Percentiles rank a stretch among this genome's conserved stretches.
phyloP scores from a whole-genome alignment of 2,888 invertebrate species.

The Creontiades dilutus region DNA sequence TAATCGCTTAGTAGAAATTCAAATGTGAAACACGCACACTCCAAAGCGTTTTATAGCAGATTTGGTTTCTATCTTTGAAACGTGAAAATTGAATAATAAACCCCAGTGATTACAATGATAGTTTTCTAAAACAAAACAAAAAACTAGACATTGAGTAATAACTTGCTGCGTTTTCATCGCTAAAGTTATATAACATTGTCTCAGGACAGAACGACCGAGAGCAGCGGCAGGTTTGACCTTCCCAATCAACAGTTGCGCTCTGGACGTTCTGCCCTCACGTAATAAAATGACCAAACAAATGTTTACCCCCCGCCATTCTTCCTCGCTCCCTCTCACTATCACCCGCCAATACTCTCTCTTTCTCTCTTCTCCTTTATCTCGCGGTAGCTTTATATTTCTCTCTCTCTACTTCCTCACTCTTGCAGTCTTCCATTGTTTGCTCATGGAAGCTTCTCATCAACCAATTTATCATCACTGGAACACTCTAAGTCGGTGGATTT shows the following conservation, averaged over 20 bases:
- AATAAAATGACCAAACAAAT: constrained; percentile 25
- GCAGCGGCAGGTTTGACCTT: background rate
- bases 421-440: background rate
- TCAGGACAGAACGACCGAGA: background rate
- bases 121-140: too few species aligned
- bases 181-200: background rate
- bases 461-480: constrained; percentile 23
- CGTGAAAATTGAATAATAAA: too few species aligned
- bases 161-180: too few species aligned
- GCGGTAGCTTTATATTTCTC: background rate
- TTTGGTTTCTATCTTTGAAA: too few species aligned
- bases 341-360: background rate
- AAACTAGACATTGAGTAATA: too few species aligned
- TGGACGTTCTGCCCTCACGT: background rate
- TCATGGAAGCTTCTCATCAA: constrained; percentile 15
- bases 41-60: too few species aligned
- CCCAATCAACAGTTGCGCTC: constrained; percentile 19
- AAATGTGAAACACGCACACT: too few species aligned
- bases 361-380: background rate
- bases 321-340: background rate
- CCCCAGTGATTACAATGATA: too few species aligned
- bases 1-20: too few species aligned
- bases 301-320: background rate
- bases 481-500: background rate
- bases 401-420: background rate